A percentile compares a stretch with the other conserved stretches of the same genome.
Evolutionary conservation across 1,140 invertebrate species (phyloP).

Genomic region (Solenopsis fugax): DNA sequence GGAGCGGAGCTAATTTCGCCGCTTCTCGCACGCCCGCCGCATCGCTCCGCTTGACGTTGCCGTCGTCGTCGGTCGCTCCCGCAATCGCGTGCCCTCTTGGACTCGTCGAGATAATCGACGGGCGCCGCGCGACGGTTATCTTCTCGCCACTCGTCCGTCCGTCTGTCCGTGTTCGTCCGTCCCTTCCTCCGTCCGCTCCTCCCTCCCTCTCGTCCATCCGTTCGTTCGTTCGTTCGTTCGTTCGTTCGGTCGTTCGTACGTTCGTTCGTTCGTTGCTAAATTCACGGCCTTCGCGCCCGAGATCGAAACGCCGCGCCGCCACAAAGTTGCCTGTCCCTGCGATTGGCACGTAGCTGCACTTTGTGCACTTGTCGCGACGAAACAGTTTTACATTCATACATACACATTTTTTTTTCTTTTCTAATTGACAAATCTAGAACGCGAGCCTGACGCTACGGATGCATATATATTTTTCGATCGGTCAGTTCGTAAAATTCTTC

Average conservation of each 20-base stretch:
- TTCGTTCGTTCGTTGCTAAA: slow-evolving; percentile 15
- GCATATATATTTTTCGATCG: no score
- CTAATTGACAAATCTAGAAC: not conserved
- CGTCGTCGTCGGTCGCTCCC: not conserved
- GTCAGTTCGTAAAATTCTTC: no score
- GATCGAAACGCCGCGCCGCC: slow-evolving; percentile 23
- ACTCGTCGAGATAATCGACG: slow-evolving; percentile 59
- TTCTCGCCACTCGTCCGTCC: slow-evolving; percentile 29
- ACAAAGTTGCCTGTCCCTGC: not conserved
- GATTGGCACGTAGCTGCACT: slow-evolving; percentile 6
- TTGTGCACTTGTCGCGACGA: slow-evolving; percentile 18
- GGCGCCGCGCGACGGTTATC: slow-evolving; percentile 47
- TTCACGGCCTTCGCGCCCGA: slow-evolving; percentile 35
- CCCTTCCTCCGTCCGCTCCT: not conserved
- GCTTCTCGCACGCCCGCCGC: not conserved
- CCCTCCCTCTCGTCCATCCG: not conserved
- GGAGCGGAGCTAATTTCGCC: slow-evolving; percentile 29
- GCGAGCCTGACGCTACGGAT: no score
- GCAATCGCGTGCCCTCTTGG: slow-evolving; percentile 38
- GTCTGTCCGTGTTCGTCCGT: slow-evolving; percentile 22
- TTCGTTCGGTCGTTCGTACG: not conserved
- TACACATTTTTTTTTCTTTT: not conserved
- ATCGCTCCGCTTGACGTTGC: slow-evolving; percentile 9
- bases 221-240: not conserved
- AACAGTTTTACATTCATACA: not conserved